Conservation (phyloP, 2,797 vertebrate genomes). For the Dallia pectoralis region DNA sequence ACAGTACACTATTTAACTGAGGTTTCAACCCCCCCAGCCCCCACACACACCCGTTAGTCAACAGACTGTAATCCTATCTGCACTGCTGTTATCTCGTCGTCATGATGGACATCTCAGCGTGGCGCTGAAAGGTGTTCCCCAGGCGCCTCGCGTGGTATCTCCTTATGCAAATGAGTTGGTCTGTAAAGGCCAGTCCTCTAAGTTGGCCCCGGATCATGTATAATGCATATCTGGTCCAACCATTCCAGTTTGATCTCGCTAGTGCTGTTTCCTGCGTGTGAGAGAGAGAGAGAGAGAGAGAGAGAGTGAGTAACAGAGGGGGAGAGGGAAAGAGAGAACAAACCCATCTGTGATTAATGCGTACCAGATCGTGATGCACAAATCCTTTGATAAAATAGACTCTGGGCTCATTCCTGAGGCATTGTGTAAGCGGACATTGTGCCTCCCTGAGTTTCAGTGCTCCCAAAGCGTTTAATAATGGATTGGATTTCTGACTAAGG, state of each 20-base stretch:
- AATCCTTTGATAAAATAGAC: conserved; percentile 77
- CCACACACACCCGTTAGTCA: not conserved
- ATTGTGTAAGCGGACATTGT: conserved; percentile 68
- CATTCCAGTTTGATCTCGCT: not conserved
- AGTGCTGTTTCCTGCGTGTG: not conserved
- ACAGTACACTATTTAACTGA: not conserved
- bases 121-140: not conserved
- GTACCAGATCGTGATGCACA: conserved; percentile 69
- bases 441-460: conserved; percentile 49
- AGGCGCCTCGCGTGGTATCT: not conserved
- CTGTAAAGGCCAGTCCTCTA: not conserved
- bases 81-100: not conserved
- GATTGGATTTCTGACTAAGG: conserved; percentile 60
- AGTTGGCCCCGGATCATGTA: not conserved
- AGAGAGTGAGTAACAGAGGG: conserved; percentile 4
- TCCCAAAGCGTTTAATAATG: conserved; percentile 55
- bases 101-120: not conserved
- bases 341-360: conserved; percentile 82
- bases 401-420: conserved; percentile 76
- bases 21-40: not conserved
- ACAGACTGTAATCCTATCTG: not conserved
- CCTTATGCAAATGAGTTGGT: not conserved
- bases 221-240: not conserved
- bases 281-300: conserved; percentile 20
- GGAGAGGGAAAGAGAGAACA: conserved; percentile 25